Evolutionary conservation across 2,797 vertebrate species (phyloP).

Genomic region (Anomalospiza imberbis): DNA sequence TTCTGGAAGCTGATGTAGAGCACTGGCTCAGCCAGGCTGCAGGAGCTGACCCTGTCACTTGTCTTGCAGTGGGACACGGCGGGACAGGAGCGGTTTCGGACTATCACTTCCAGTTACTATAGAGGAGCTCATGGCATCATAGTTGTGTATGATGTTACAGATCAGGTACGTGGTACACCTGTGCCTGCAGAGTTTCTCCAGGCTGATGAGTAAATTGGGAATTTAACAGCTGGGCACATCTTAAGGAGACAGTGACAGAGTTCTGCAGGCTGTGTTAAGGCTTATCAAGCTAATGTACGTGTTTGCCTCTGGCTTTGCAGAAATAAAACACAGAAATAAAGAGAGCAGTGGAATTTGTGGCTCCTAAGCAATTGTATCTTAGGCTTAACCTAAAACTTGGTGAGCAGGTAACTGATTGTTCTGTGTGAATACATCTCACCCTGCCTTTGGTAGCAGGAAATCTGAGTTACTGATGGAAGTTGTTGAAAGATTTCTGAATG

Average conservation of each 20-base stretch:
- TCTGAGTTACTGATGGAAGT: not conserved
- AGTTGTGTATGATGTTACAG: slow-evolving; percentile 98
- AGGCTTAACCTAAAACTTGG: not conserved
- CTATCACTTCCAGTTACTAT: slow-evolving; percentile 99
- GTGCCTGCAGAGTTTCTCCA: not conserved
- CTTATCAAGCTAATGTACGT: not conserved
- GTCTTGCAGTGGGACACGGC: slow-evolving; percentile 93
- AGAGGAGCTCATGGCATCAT: slow-evolving; percentile 98
- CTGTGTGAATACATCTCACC: not conserved
- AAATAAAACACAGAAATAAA: not conserved
- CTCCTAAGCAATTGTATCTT: not conserved
- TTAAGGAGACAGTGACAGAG: not conserved
- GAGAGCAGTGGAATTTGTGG: not conserved
- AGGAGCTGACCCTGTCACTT: not conserved
- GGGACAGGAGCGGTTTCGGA: slow-evolving; percentile 96
- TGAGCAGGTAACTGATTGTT: not conserved
- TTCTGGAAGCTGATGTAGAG: not conserved
- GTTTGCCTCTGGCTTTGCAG: not conserved
- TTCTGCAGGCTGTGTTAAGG: not conserved
- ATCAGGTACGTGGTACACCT: slow-evolving; percentile 82
- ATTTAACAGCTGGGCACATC: not conserved
- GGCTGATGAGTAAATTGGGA: not conserved
- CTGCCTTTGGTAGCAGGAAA: not conserved
- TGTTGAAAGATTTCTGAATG: not conserved
- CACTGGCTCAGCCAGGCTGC: not conserved